A percentile compares a stretch with the other conserved stretches of the same genome.
These are phyloP conservation scores for Epiblema foenella DNA, from an alignment of 2,888 invertebrate species.

Conservation along the genomic window DNA sequence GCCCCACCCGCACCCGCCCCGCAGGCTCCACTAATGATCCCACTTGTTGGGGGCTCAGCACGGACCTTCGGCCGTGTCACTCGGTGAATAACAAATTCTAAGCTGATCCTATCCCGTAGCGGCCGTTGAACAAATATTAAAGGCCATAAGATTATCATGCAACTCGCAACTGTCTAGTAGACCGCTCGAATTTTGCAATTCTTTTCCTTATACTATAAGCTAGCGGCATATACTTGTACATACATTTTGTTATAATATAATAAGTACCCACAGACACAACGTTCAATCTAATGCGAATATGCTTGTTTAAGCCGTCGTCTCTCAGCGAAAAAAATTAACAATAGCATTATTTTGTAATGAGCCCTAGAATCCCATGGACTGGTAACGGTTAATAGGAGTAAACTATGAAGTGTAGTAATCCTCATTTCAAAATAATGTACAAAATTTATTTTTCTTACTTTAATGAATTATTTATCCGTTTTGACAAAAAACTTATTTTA, in stretches of 20 bases:
- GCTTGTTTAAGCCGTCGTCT: too few relatives aligned
- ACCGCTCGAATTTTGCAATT: conserved; percentile 46
- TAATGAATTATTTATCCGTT: too few relatives aligned
- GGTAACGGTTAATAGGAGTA: too few relatives aligned
- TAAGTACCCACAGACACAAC: not conserved
- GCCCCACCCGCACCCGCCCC: conserved; percentile 52
- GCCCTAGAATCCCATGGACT: too few relatives aligned
- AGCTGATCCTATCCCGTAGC: conserved; percentile 67
- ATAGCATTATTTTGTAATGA: too few relatives aligned
- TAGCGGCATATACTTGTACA: conserved; percentile 3
- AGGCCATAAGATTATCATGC: conserved; percentile 54
- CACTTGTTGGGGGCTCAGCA: conserved; percentile 83
- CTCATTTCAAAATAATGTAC: too few relatives aligned
- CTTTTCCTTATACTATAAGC: conserved; percentile 45
- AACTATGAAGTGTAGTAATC: too few relatives aligned
- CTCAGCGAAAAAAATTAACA: too few relatives aligned
- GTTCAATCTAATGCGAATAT: not conserved
- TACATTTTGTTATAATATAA: not conserved
- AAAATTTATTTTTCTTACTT: too few relatives aligned
- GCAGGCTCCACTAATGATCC: conserved; percentile 77
- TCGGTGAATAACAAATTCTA: conserved; percentile 82
- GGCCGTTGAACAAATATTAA: conserved; percentile 58
- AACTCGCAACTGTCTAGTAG: conserved; percentile 47
- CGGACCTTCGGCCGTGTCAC: conserved; percentile 80
- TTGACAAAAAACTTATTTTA: too few relatives aligned